Percentiles rank a stretch among this genome's conserved stretches.
phyloP scores from a whole-genome alignment of 2,888 invertebrate genomes.

The Polylopha cassiicola region DNA sequence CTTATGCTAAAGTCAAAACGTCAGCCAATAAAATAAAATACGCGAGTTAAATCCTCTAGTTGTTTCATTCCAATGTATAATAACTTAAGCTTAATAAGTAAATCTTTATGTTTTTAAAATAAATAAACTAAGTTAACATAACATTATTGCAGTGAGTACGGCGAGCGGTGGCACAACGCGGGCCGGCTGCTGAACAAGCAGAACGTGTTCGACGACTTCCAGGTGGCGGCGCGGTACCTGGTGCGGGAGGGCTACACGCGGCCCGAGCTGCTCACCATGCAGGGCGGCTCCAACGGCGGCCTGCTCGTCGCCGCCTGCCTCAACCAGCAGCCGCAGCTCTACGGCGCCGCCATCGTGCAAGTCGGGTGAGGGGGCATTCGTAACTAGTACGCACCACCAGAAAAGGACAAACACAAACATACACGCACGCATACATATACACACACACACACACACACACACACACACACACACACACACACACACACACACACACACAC shows the following conservation, averaged over 20 bases:
- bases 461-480: too few relatives aligned
- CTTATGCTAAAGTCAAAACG: too few relatives aligned
- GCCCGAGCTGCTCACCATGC: constrained; percentile 85
- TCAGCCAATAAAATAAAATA: too few relatives aligned
- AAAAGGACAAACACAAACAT: too few relatives aligned
- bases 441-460: too few relatives aligned
- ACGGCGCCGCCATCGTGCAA: constrained; percentile 94
- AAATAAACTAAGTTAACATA: background rate
- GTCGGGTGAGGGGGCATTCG: constrained; percentile 85
- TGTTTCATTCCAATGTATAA: too few relatives aligned
- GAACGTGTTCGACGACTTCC: constrained; percentile 98
- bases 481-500: too few relatives aligned
- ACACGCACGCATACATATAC: too few relatives aligned
- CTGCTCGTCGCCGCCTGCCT: constrained; percentile 95
- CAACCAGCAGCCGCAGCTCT: constrained; percentile 96
- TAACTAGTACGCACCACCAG: too few relatives aligned
- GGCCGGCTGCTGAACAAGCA: constrained; percentile 95
- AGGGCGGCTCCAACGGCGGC: constrained; percentile 98
- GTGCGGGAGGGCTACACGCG: constrained; percentile 87
- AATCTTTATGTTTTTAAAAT: too few relatives aligned
- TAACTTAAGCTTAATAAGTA: too few relatives aligned
- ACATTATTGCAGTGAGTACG: constrained; percentile 88
- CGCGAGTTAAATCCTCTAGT: too few relatives aligned
- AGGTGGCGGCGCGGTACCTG: constrained; percentile 92
- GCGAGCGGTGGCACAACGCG: constrained; percentile 97